phyloP scores from a whole-genome alignment of 2,113 vertebrate genomes.

The Malurus alboscapulatus region DNA sequence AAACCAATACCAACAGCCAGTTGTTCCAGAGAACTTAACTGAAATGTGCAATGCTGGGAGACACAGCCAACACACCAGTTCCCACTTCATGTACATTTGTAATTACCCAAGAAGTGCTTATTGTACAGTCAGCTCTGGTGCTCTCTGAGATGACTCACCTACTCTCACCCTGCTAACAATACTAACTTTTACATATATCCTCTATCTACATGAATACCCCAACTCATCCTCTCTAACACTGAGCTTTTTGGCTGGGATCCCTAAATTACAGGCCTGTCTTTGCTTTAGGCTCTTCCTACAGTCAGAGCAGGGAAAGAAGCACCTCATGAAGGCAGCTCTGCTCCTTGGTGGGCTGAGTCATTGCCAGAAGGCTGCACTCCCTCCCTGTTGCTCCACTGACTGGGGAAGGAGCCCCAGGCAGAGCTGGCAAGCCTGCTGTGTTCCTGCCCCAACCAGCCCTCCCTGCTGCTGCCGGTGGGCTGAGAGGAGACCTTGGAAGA shows the following conservation, averaged over 20 bases:
- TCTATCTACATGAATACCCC: neutral
- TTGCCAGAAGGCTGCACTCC: neutral
- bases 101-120: neutral
- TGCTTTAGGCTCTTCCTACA: neutral
- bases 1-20: neutral
- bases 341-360: neutral
- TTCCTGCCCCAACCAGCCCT: neutral
- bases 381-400: neutral
- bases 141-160: neutral
- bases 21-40: neutral
- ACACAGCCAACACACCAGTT: neutral
- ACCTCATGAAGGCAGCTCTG: neutral
- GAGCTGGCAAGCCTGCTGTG: neutral
- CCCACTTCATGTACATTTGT: neutral
- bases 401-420: neutral
- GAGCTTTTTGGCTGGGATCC: neutral
- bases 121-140: neutral
- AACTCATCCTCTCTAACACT: neutral
- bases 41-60: neutral
- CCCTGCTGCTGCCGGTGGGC: neutral
- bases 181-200: neutral
- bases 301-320: neutral
- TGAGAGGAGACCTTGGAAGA: neutral
- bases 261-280: neutral
- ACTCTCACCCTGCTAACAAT: neutral